Conservation (phyloP, 2,888 invertebrate genomes). For the Resseliella maxima region DNA sequence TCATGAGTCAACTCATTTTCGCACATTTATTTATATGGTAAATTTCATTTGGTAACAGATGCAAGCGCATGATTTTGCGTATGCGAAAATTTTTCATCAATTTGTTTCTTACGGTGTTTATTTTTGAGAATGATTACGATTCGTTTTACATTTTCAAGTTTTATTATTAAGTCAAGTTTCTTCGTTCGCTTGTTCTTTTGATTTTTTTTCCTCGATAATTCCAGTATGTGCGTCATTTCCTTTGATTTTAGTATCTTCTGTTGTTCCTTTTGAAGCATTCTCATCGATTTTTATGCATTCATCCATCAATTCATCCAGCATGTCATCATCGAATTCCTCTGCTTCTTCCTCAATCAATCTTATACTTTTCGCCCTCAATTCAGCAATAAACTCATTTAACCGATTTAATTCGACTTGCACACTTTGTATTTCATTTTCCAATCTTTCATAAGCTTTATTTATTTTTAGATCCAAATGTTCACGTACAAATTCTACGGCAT, state of each 20-base stretch:
- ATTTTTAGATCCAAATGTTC: not conserved
- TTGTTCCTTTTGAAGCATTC: too few relatives aligned
- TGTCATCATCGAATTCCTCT: not conserved
- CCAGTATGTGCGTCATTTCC: too few relatives aligned
- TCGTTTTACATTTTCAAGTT: too few relatives aligned
- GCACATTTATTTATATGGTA: constrained; percentile 28
- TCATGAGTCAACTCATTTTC: constrained; percentile 18
- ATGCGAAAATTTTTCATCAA: constrained; percentile 11
- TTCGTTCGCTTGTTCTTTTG: not conserved
- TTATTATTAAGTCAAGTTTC: not conserved
- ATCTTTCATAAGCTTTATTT: not conserved
- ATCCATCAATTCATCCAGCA: too few relatives aligned
- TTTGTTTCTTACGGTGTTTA: not conserved
- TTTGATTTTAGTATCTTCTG: too few relatives aligned
- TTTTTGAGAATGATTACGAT: too few relatives aligned
- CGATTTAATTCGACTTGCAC: not conserved
- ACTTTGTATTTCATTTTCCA: not conserved
- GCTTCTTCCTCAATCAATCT: not conserved
- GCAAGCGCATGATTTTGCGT: not conserved
- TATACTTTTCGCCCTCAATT: not conserved
- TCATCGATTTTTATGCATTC: too few relatives aligned
- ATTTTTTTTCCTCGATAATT: not conserved
- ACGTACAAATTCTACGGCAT: not conserved
- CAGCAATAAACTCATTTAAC: not conserved
- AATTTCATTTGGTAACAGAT: too few relatives aligned